These are phyloP conservation scores for Formica selysi DNA, from an alignment of 1,140 invertebrate genomes.

Conservation along the genomic window DNA sequence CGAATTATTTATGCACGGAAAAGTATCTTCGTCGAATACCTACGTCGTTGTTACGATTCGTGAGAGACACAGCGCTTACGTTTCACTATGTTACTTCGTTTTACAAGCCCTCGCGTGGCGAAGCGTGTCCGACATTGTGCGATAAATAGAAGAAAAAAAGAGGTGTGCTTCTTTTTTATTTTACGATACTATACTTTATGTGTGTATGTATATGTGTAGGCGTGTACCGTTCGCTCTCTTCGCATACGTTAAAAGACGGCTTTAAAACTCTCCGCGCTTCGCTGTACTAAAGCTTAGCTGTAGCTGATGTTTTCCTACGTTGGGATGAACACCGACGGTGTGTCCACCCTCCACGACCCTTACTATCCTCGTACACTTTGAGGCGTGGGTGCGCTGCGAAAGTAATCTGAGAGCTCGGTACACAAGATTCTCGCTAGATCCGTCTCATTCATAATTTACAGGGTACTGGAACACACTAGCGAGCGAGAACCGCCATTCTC, in stretches of 20 bases:
- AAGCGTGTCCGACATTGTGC: not conserved
- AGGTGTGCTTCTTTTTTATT: constrained; percentile 15
- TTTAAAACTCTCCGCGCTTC: constrained; percentile 21
- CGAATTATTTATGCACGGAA: not conserved
- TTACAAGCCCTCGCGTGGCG: not conserved
- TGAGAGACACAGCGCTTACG: too few species aligned
- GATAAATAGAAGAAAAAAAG: not conserved
- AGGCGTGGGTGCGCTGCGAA: constrained; percentile 19
- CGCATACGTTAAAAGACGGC: constrained; percentile 26
- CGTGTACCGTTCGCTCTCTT: not conserved
- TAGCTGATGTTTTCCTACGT: constrained; percentile 33
- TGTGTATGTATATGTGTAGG: too few species aligned
- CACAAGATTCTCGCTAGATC: constrained; percentile 61
- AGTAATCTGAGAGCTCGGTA: constrained; percentile 60
- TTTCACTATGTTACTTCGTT: not conserved
- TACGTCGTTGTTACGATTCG: too few species aligned
- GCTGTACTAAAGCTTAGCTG: not conserved
- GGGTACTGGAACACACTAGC: constrained; percentile 18
- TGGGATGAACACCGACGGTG: not conserved
- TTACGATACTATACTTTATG: not conserved
- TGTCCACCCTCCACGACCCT: constrained; percentile 11
- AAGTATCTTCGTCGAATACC: not conserved
- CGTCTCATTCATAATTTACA: constrained; percentile 72
- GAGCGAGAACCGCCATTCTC: not conserved
- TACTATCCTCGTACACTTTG: constrained; percentile 12